Evolutionary conservation across 1,140 invertebrate genomes (phyloP), one percentile per base, ranked within the genome.

Genomic region (Nilaparvata lugens): DNA sequence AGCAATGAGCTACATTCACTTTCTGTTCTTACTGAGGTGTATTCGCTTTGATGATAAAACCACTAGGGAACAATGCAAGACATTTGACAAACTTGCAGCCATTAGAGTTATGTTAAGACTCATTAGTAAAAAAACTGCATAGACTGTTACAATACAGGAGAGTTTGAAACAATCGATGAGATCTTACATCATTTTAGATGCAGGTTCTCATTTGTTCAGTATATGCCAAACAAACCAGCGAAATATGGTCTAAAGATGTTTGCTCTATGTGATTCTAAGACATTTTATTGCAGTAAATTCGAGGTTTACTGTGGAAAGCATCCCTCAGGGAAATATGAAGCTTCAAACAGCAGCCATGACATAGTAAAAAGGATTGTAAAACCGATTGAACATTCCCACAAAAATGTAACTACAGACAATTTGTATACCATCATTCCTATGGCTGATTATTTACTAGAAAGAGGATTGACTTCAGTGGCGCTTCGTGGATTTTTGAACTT

Each of bases 131-230:
- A 62, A 11, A 72, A 68, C 6, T 75, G 70, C 62, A 58, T 71
- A 45, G 65, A 69, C 72, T 68, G 65, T 2, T 74, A 72, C 55
- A 61, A 64, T 31, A 56, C 65, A 18, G 58, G 62, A 51, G 66
- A 72, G 62, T 66, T 66, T 23, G 60, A 72, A 7, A 74, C 69
- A 14, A 69, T 76, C 28, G 74, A 78, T 62, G 72, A 78, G 64
- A 73, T 70, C 63, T 63, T 78, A 2, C 58, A 69, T 57, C 59
- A 56, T 13, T 77, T 75, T 62, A 52, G 71, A 52, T 75, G 74
- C 21, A 62, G 69, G 23, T 76, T 73, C 66, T 25, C 23, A 19
- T 76, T 76, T 55, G 42, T 67, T 31, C 70, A 74, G 58, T 77
- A 74, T 59, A 73, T 79, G 11, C 71, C 75, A 25, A 60, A 51